Base-by-base conservation (phyloP, 1,140 invertebrate genomes). In the Drosophila willistoni region DNA sequence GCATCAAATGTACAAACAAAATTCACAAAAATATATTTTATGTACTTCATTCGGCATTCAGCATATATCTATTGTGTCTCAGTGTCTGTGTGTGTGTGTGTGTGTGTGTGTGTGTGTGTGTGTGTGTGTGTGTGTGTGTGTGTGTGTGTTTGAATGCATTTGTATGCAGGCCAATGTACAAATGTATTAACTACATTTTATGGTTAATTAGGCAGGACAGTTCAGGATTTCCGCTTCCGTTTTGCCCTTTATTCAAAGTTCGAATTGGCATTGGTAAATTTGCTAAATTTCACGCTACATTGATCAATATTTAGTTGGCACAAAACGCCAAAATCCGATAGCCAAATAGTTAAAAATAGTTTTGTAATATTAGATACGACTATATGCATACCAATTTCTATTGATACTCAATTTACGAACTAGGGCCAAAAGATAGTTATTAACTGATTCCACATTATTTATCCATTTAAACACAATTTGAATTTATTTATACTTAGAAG, bases 151-250 rank as follows among this genome's bases (percentile, higher is more conserved):
- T 57, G n/a, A 34, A 10, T 39, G 33, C 56, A 59, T 57, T 33
- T 39, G 36, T 29, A 29, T 39, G 42, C 61, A 47, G 25, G 44
- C 17, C 33, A 59, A 41, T 13, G 39, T 41, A 19, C 17, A 56
- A 80, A 54, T 41, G 69, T 76, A 86, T 79, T 76, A 81, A 79
- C 67, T 68, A 51, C 61, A 81, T 86, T 79, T 86, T 79, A 60
- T 79, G 83, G 67, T 68, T 87, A 79, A 86, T 86, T 81, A 87
- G 69, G 12, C 42, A 41, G 41, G 64, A 71, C 73, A 77, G 57
- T 69, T 29, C 39, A 57, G 36, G 54, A 71, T 73, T 55, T 68
- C 74, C 74, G 66, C 44, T 60, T 66, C 51, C 59, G 63, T 25
- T 22, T 22, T 68, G 59, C 42, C 64, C 36, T 47, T 22, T 41